Conservation (phyloP, 2,113 vertebrate genomes). For the Hoplias malabaricus region DNA sequence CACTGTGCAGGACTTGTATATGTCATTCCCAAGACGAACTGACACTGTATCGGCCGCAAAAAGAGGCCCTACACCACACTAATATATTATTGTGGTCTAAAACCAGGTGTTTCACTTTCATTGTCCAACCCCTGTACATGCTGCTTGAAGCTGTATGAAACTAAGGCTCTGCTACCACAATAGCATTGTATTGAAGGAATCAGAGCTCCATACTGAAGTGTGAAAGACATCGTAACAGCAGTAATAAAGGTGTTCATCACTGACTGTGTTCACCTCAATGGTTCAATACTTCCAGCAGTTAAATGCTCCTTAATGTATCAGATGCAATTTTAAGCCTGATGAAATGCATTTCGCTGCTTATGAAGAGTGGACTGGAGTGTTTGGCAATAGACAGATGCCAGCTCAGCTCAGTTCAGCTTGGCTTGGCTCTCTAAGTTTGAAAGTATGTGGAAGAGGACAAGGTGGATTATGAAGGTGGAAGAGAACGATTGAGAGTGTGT, state of each 20-base stretch:
- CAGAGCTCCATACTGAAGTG: constrained; percentile 16
- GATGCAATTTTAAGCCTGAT: constrained; percentile 23
- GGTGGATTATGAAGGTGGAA: neutral
- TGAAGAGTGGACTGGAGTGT: neutral
- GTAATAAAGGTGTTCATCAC: constrained; percentile 41
- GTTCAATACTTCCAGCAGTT: constrained; percentile 36
- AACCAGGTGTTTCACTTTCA: too few species aligned
- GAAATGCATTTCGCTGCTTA: constrained; percentile 2
- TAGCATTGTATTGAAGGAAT: constrained; percentile 18
- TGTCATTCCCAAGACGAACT: too few species aligned
- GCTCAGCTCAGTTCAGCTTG: neutral
- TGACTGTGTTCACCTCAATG: neutral
- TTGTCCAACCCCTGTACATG: too few species aligned
- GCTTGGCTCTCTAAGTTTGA: too few species aligned
- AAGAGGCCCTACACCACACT: too few species aligned
- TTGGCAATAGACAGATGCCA: constrained; percentile 4
- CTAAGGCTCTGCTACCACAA: constrained; percentile 2
- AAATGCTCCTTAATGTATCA: constrained; percentile 36
- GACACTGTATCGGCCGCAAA: too few species aligned
- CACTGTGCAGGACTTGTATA: too few species aligned
- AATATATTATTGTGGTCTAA: too few species aligned
- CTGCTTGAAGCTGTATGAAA: neutral
- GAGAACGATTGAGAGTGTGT: too few species aligned
- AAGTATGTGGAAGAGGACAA: neutral
- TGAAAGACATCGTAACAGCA: constrained; percentile 17